phyloP scores from a whole-genome alignment of 2,113 vertebrate species.

The Coptodon bakossiorum region DNA sequence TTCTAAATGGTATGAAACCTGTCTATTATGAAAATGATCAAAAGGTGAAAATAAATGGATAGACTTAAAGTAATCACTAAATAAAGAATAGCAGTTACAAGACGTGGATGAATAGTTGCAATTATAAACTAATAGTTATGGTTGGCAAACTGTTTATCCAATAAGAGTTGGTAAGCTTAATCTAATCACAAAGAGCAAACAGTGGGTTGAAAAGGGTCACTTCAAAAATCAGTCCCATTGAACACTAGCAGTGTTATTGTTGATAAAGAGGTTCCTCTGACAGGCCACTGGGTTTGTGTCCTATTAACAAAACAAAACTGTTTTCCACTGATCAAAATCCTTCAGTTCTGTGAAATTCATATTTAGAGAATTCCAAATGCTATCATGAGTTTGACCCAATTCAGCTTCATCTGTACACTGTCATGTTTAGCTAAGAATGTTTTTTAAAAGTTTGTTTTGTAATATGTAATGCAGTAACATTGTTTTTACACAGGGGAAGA shows the following conservation, averaged over 20 bases:
- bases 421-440: neutral
- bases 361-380: neutral
- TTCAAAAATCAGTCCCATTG: neutral
- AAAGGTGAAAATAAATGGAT: fast-evolving
- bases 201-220: neutral
- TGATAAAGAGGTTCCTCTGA: neutral
- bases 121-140: neutral
- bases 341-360: neutral
- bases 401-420: neutral
- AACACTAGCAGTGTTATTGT: neutral
- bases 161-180: neutral
- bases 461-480: neutral
- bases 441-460: neutral
- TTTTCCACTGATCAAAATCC: neutral
- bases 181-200: neutral
- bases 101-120: neutral
- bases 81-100: neutral
- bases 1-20: neutral
- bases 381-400: neutral
- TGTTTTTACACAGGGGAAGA: slow-evolving; percentile 81
- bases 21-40: neutral
- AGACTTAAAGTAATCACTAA: neutral
- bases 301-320: neutral
- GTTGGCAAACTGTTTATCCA: neutral
- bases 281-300: neutral